A percentile compares a stretch with the other conserved stretches of the same genome.
These are phyloP conservation scores for Brachylomia viminalis DNA, from an alignment of 2,888 invertebrate genomes.

Conservation along the genomic window DNA sequence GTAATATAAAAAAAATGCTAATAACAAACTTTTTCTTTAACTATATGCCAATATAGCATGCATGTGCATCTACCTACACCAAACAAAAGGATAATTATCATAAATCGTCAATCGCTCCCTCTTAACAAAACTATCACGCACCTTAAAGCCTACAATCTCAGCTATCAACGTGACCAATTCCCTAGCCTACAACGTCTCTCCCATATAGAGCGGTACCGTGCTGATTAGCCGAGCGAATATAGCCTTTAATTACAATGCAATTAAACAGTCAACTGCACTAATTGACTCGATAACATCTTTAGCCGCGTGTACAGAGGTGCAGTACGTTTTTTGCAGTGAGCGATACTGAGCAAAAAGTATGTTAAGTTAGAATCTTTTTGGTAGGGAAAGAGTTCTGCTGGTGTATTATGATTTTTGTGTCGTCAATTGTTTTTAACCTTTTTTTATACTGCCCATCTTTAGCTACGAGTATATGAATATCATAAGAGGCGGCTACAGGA, in stretches of 20 bases:
- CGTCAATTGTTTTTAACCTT: neutral
- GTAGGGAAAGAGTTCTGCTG: slow-evolving; percentile 54
- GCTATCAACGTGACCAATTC: slow-evolving; percentile 52
- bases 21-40: too few species aligned
- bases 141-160: neutral
- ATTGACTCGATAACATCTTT: slow-evolving; percentile 82
- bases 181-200: slow-evolving; percentile 69
- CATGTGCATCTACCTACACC: neutral
- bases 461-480: neutral
- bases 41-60: too few species aligned
- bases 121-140: neutral
- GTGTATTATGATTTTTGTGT: neutral
- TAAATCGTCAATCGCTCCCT: neutral
- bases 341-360: slow-evolving; percentile 67
- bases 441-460: neutral
- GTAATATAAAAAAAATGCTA: too few species aligned
- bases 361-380: slow-evolving; percentile 48
- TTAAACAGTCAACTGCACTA: slow-evolving; percentile 80
- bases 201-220: slow-evolving; percentile 79
- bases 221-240: slow-evolving; percentile 79
- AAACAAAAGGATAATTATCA: neutral
- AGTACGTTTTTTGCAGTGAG: slow-evolving; percentile 72
- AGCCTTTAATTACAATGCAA: slow-evolving; percentile 83
- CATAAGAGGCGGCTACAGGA: neutral
- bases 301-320: slow-evolving; percentile 69